These are phyloP conservation scores for Fistularia tabacaria DNA, from an alignment of 2,797 vertebrate genomes.

Conservation along the genomic window DNA sequence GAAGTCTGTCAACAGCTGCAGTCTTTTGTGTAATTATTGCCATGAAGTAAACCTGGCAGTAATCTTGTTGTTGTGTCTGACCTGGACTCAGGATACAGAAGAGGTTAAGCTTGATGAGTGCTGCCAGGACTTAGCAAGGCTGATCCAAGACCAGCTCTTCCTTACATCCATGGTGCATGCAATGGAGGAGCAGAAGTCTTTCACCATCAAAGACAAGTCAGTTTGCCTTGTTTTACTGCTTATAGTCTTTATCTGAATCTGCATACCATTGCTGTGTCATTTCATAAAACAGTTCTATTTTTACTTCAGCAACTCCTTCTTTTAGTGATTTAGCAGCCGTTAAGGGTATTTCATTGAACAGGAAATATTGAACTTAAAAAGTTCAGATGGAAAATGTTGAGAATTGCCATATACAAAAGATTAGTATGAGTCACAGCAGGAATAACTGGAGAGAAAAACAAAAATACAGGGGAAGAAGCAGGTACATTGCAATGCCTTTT, in stretches of 20 bases:
- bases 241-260: neutral
- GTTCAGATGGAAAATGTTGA: too few relatives aligned
- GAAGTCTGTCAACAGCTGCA: neutral
- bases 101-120: constrained; percentile 73
- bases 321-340: too few relatives aligned
- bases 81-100: constrained; percentile 48
- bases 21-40: neutral
- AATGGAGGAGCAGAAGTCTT: constrained; percentile 90
- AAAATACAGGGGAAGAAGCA: too few relatives aligned
- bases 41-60: neutral
- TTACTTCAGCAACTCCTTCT: too few relatives aligned
- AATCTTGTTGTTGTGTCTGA: constrained; percentile 12
- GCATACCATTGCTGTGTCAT: too few relatives aligned
- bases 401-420: too few relatives aligned
- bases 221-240: constrained; percentile 9
- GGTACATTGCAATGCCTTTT: too few relatives aligned
- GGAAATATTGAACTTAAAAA: too few relatives aligned
- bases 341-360: too few relatives aligned
- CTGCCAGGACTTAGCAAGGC: constrained; percentile 77
- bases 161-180: constrained; percentile 88
- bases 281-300: too few relatives aligned
- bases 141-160: constrained; percentile 88
- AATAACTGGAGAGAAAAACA: too few relatives aligned
- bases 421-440: too few relatives aligned
- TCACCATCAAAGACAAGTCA: constrained; percentile 90